Evolutionary conservation across 2,888 invertebrate genomes (phyloP).

Genomic region (Leptopilina syphax): DNA sequence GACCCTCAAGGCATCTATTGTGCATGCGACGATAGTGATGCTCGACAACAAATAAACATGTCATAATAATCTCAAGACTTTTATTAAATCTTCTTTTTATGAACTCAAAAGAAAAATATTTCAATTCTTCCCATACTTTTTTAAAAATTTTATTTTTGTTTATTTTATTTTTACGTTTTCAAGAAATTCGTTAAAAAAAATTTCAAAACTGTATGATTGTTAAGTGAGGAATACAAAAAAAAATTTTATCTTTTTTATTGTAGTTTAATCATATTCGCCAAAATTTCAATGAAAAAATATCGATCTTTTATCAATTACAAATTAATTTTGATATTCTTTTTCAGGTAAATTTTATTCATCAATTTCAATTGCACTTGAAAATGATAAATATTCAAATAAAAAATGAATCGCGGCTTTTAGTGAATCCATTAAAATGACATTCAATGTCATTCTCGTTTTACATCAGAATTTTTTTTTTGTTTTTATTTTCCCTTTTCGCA

Average conservation of each 20-base stretch:
- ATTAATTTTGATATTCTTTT: too few relatives aligned
- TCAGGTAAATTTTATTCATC: too few relatives aligned
- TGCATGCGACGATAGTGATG: neutral
- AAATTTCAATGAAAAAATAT: too few relatives aligned
- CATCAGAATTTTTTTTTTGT: neutral
- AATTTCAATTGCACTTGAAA: neutral
- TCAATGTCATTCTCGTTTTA: slow-evolving; percentile 3
- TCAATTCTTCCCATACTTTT: too few relatives aligned
- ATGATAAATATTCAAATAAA: neutral
- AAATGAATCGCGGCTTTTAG: neutral
- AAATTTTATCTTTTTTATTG: too few relatives aligned
- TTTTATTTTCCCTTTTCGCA: neutral
- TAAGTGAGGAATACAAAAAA: too few relatives aligned
- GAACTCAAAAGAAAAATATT: neutral
- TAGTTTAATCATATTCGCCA: too few relatives aligned
- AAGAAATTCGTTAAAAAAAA: neutral
- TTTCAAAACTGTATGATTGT: neutral
- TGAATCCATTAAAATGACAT: slow-evolving; percentile 1
- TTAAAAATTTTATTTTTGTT: too few relatives aligned
- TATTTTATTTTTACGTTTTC: too few relatives aligned
- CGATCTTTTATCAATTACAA: too few relatives aligned
- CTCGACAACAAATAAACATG: neutral
- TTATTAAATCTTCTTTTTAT: neutral
- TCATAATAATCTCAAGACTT: neutral
- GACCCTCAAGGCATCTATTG: neutral